Percentiles rank a stretch among this genome's conserved stretches.
Conservation (phyloP, 2,113 vertebrate genomes). For the Chaetura pelagica region DNA sequence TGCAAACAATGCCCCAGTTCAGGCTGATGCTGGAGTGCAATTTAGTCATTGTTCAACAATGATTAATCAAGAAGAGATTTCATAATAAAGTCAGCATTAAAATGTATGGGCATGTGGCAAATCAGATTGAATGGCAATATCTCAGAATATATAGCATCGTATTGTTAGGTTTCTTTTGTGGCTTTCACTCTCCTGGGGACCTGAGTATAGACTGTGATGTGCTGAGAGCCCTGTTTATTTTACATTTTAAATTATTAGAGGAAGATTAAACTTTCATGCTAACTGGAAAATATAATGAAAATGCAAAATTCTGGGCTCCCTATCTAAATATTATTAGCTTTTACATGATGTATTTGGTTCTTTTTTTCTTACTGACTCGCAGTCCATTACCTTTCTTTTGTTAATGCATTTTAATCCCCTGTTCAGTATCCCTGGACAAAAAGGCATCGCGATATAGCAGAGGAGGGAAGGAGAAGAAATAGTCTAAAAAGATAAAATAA, state of each 20-base stretch:
- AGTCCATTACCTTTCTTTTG: constrained; percentile 49
- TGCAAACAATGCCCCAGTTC: constrained; percentile 42
- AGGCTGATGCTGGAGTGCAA: constrained; percentile 35
- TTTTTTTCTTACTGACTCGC: constrained; percentile 65
- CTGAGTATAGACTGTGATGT: constrained; percentile 9
- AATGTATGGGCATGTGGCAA: constrained; percentile 52
- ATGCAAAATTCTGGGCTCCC: constrained; percentile 50
- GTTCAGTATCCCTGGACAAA: constrained; percentile 26
- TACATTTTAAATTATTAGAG: constrained; percentile 62
- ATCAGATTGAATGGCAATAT: constrained; percentile 52
- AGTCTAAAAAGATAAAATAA: neutral
- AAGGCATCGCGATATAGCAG: neutral
- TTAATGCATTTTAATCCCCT: constrained; percentile 45
- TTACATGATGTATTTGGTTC: constrained; percentile 47
- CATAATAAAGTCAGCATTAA: constrained; percentile 48
- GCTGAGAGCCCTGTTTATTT: constrained; percentile 38
- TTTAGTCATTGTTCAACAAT: constrained; percentile 38
- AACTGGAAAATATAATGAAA: constrained; percentile 64
- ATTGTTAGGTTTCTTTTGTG: constrained; percentile 62
- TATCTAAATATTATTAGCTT: constrained; percentile 68
- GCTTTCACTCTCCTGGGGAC: constrained; percentile 50
- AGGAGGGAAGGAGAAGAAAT: neutral
- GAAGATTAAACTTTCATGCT: constrained; percentile 66
- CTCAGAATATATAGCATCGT: constrained; percentile 64
- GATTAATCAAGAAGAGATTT: constrained; percentile 48